Conservation (phyloP, 2,797 vertebrate species). For the Muscicapa striata region DNA sequence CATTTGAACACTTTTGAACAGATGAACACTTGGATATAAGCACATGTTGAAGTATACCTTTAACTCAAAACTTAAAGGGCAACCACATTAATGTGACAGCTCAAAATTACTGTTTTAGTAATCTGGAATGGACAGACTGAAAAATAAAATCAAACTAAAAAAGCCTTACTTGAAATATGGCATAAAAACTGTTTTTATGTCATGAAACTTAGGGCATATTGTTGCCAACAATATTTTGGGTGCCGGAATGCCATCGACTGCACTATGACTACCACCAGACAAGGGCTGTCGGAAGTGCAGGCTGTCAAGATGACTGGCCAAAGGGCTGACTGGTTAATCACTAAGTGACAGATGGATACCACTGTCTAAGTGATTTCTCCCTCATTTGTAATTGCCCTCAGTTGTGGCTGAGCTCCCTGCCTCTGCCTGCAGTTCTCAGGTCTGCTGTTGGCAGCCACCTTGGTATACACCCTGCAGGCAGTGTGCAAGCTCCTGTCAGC, state of each 20-base stretch:
- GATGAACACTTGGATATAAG: neutral
- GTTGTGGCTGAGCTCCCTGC: neutral
- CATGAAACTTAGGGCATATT: too few species aligned
- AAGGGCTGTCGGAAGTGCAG: neutral
- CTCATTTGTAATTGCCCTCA: constrained; percentile 4
- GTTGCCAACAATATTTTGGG: neutral
- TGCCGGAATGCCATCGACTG: rapidly evolving
- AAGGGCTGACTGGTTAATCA: neutral
- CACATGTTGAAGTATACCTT: neutral
- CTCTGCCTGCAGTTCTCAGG: neutral
- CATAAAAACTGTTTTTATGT: neutral
- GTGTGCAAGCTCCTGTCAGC: rapidly evolving
- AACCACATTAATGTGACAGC: neutral
- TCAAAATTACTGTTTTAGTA: neutral
- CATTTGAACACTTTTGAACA: too few species aligned
- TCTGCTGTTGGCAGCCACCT: neutral
- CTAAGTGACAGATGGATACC: neutral
- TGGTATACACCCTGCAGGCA: neutral
- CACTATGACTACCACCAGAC: rapidly evolving
- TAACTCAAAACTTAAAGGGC: neutral
- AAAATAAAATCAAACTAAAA: neutral
- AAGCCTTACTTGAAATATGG: neutral
- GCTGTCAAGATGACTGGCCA: neutral
- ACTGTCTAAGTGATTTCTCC: constrained; percentile 7
- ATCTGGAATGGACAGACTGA: neutral